Conservation (phyloP, 2,888 invertebrate genomes). For the Tromatobia lineatoria region DNA sequence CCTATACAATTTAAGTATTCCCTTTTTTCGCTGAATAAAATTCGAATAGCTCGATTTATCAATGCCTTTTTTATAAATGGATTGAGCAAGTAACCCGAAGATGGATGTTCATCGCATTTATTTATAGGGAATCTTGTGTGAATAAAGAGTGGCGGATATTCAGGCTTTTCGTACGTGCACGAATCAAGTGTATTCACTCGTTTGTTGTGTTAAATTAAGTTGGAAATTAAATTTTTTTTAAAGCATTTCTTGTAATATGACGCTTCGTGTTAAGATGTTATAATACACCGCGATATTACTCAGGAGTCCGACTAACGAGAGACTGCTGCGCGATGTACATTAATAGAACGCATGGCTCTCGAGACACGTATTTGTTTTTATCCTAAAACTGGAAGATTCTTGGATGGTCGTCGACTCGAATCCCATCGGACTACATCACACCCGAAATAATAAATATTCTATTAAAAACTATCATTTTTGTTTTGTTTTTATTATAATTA, state of each 20-base stretch:
- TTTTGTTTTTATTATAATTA: too few relatives aligned
- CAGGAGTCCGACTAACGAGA: slow-evolving; percentile 58
- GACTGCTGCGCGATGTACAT: slow-evolving; percentile 61
- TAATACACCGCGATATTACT: slow-evolving; percentile 66
- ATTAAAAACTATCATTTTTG: background rate
- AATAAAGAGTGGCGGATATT: too few relatives aligned
- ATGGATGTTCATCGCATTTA: background rate
- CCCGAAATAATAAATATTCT: background rate
- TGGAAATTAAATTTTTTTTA: background rate
- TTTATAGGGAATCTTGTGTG: too few relatives aligned
- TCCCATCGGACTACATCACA: slow-evolving; percentile 1
- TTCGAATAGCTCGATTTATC: background rate
- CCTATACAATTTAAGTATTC: too few relatives aligned
- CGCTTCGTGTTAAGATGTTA: slow-evolving; percentile 64
- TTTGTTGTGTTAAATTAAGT: background rate
- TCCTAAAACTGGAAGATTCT: slow-evolving; percentile 45
- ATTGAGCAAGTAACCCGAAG: background rate
- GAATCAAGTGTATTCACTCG: too few relatives aligned
- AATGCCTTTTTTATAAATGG: background rate
- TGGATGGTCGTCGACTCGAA: background rate
- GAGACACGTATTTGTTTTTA: slow-evolving; percentile 57
- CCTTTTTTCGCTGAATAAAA: background rate
- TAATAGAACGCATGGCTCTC: slow-evolving; percentile 66
- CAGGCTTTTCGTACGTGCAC: too few relatives aligned
- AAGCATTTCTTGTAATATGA: slow-evolving; percentile 59